These are phyloP conservation scores for Zenarchopterus dispar DNA, from an alignment of 2,797 vertebrate species.

Conservation along the genomic window DNA sequence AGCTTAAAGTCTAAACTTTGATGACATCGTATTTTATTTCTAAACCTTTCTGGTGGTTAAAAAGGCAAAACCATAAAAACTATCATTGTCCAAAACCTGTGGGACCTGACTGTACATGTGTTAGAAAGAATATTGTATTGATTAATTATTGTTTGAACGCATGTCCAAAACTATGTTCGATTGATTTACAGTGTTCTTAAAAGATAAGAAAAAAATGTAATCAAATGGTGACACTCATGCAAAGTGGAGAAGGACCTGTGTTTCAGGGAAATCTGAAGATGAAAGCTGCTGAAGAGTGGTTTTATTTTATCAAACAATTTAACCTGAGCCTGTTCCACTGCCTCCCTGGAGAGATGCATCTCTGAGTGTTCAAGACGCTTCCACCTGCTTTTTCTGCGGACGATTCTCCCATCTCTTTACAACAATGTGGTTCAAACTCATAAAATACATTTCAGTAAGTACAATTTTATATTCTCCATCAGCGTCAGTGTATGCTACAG, in stretches of 20 bases:
- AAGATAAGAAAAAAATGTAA: no score
- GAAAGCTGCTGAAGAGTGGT: slow-evolving; percentile 14
- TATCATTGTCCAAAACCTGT: no score
- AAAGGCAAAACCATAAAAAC: no score
- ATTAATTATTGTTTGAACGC: no score
- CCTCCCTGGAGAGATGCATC: neutral
- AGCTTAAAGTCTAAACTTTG: no score
- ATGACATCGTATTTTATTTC: no score
- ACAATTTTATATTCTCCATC: slow-evolving; percentile 58
- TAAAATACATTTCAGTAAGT: slow-evolving; percentile 36
- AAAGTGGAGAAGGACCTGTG: neutral
- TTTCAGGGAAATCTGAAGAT: slow-evolving; percentile 16
- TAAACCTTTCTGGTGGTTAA: no score
- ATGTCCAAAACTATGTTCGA: no score
- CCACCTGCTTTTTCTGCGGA: slow-evolving; percentile 5
- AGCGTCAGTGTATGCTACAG: slow-evolving; percentile 24
- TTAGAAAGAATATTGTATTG: no score
- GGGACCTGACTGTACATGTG: no score
- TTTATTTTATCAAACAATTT: slow-evolving; percentile 17
- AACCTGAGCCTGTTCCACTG: neutral
- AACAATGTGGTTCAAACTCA: slow-evolving; percentile 12
- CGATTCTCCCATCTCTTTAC: slow-evolving; percentile 22
- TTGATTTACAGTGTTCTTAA: no score
- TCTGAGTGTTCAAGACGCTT: slow-evolving; percentile 1
- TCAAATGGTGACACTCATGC: neutral